A percentile compares a stretch with the other conserved stretches of the same genome.
Evolutionary conservation across 2,797 vertebrate species (phyloP).

Genomic region (Antrozous pallidus): DNA sequence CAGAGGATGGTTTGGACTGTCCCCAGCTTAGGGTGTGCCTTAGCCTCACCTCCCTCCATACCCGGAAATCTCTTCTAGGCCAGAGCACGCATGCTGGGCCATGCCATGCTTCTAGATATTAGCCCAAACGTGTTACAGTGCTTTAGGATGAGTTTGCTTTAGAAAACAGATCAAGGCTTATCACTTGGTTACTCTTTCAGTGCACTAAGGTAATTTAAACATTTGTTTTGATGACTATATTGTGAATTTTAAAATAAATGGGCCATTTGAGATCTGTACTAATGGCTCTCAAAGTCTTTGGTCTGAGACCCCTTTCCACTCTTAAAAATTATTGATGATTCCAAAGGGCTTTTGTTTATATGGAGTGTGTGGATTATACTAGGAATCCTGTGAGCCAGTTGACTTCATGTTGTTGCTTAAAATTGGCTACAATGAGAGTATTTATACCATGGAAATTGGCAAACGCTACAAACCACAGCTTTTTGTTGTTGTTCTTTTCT

Average conservation of each 20-base stretch:
- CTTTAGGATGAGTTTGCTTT: neutral
- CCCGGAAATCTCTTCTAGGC: neutral
- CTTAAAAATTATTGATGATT: neutral
- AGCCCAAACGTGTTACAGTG: neutral
- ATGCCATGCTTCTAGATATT: neutral
- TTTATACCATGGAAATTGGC: neutral
- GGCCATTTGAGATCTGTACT: neutral
- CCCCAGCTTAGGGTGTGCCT: neutral
- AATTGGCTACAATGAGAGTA: constrained; percentile 16
- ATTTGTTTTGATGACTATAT: neutral
- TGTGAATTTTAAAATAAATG: neutral
- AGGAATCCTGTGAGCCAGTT: neutral
- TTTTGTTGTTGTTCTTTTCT: neutral
- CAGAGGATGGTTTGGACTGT: neutral
- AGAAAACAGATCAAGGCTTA: neutral
- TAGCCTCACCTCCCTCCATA: neutral
- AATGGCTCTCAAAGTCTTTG: neutral
- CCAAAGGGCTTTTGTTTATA: neutral
- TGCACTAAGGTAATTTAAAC: neutral
- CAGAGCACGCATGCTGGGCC: neutral
- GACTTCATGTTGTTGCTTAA: constrained; percentile 19
- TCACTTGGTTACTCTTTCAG: neutral
- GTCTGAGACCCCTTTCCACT: neutral
- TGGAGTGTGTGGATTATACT: neutral
- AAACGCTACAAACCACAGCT: constrained; percentile 2